These are phyloP conservation scores for Busseola fusca DNA, from an alignment of 2,888 invertebrate species.

Conservation along the genomic window DNA sequence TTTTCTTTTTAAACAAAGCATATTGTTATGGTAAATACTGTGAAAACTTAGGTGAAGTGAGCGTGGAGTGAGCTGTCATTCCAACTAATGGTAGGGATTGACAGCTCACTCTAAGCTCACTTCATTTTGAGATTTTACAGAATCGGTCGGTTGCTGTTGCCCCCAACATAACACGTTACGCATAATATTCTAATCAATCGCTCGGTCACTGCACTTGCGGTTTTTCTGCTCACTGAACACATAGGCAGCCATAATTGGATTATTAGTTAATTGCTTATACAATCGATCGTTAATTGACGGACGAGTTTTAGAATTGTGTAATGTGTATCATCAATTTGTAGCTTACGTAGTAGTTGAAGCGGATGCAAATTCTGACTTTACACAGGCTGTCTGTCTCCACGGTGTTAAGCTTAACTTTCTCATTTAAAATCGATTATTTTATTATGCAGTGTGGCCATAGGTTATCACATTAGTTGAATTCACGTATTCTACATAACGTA, in stretches of 20 bases:
- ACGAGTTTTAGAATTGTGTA: constrained; percentile 45
- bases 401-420: background rate
- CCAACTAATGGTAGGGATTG: too few species aligned
- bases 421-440: background rate
- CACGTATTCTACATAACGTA: too few species aligned
- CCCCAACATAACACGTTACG: constrained; percentile 24
- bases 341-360: constrained; percentile 17
- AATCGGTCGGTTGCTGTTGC: background rate
- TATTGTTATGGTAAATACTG: background rate
- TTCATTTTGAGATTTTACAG: too few species aligned
- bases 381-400: background rate
- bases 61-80: too few species aligned
- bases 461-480: too few species aligned
- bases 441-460: too few species aligned
- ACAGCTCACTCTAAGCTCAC: too few species aligned
- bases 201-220: constrained; percentile 43
- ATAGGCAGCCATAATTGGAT: constrained; percentile 46
- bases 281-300: constrained; percentile 46
- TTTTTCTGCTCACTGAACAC: constrained; percentile 57
- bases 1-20: too few species aligned
- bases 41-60: too few species aligned
- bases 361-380: background rate
- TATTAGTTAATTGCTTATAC: constrained; percentile 56
- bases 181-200: constrained; percentile 34
- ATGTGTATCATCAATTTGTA: constrained; percentile 45